Conservation (phyloP, 2,113 vertebrate genomes). For the Climacteris rufus region DNA sequence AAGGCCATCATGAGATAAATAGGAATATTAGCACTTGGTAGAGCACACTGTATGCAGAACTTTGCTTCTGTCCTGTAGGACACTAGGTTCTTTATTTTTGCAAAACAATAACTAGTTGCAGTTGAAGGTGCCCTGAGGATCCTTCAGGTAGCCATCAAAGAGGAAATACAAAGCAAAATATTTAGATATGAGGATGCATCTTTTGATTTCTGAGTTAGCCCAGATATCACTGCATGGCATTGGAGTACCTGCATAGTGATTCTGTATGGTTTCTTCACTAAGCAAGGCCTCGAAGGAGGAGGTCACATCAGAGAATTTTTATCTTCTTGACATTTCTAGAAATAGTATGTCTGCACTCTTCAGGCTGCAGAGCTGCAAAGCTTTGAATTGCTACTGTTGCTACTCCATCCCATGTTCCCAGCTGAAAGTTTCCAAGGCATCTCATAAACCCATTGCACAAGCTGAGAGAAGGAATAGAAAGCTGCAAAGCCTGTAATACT, state of each 20-base stretch:
- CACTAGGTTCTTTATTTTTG: not conserved
- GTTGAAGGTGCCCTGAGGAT: not conserved
- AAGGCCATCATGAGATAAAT: not conserved
- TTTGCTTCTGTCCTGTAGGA: not conserved
- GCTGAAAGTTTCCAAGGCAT: not conserved
- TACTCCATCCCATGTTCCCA: not conserved
- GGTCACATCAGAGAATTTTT: not conserved
- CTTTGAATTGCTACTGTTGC: not conserved
- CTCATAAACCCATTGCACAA: not conserved
- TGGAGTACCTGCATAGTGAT: not conserved
- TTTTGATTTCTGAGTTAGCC: not conserved
- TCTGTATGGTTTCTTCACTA: not conserved
- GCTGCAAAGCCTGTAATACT: not conserved
- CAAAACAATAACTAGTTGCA: not conserved
- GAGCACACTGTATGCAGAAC: accelerated
- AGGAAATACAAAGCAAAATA: not conserved
- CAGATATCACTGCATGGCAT: not conserved
- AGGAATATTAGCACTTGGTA: not conserved
- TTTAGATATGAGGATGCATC: not conserved
- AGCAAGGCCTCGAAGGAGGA: not conserved
- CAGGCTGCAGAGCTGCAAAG: not conserved
- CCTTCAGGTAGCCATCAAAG: not conserved
- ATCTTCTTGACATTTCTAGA: not conserved
- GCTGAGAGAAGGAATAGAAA: not conserved
- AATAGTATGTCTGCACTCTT: not conserved